These are phyloP conservation scores for Pseudococcus longispinus DNA, from an alignment of 2,888 invertebrate species.

Conservation along the genomic window DNA sequence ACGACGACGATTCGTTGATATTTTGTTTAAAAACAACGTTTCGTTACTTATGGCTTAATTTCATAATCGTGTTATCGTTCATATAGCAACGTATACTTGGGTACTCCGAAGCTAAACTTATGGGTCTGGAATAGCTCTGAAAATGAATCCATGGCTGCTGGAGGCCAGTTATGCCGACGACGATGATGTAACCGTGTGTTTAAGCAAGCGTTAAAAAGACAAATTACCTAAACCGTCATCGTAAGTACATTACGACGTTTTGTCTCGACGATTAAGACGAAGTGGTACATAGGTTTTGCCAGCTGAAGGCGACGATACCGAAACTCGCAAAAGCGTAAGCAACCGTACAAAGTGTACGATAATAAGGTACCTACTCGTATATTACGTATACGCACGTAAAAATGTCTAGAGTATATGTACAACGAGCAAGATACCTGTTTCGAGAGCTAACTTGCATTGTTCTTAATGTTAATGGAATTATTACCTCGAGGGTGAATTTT, in stretches of 20 bases:
- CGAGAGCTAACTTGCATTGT: background rate
- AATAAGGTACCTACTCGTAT: background rate
- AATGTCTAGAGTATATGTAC: background rate
- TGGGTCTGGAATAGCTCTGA: background rate
- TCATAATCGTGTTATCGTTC: background rate
- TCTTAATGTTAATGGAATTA: constrained; percentile 16
- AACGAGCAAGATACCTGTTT: background rate
- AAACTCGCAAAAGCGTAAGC: background rate
- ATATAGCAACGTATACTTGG: background rate
- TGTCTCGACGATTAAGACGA: background rate
- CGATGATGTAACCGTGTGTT: background rate
- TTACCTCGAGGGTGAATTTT: constrained; percentile 1
- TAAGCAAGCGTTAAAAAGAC: constrained; percentile 2
- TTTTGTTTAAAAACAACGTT: background rate
- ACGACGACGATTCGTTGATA: background rate
- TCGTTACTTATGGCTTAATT: background rate
- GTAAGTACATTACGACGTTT: background rate
- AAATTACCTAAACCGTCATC: background rate
- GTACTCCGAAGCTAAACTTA: background rate
- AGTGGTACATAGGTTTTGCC: background rate
- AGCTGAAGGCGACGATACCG: background rate
- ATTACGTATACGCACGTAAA: background rate
- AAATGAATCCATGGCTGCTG: background rate
- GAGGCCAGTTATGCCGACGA: background rate
- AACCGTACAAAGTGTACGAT: background rate